Conservation (phyloP, 2,113 vertebrate species). For the Hemicordylus capensis region DNA sequence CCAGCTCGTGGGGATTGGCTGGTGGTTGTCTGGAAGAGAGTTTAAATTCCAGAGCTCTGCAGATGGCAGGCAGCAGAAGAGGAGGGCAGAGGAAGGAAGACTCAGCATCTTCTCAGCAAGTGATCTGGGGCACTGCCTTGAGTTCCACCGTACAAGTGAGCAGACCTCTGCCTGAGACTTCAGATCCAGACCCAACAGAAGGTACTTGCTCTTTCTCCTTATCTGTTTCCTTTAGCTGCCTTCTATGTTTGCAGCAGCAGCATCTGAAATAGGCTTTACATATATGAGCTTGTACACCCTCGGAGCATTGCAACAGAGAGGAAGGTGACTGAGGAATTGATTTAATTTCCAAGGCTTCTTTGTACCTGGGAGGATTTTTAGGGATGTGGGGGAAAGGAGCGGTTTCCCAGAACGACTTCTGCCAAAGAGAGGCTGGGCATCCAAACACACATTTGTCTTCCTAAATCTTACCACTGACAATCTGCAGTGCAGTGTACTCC, state of each 20-base stretch:
- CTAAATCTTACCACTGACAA: not conserved
- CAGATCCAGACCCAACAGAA: slow-evolving; percentile 25
- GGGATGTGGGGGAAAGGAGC: not conserved
- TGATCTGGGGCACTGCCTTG: not conserved
- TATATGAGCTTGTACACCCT: not conserved
- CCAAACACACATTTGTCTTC: slow-evolving; percentile 24
- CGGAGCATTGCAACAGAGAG: not conserved
- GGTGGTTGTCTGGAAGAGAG: slow-evolving; percentile 51
- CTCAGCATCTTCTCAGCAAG: slow-evolving; percentile 16
- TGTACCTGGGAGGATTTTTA: not conserved
- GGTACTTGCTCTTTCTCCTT: slow-evolving; percentile 53
- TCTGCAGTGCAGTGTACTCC: not conserved
- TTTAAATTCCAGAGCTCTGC: slow-evolving; percentile 75
- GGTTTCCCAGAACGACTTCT: not conserved
- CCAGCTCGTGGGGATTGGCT: slow-evolving; percentile 65
- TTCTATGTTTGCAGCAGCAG: slow-evolving; percentile 11
- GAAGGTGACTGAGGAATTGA: not conserved
- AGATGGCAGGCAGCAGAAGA: slow-evolving; percentile 56
- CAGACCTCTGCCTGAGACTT: not conserved
- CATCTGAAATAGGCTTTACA: not conserved
- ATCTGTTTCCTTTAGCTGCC: not conserved
- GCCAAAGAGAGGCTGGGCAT: not conserved
- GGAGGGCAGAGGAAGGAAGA: slow-evolving; percentile 18
- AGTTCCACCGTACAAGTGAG: slow-evolving; percentile 24
- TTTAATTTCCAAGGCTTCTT: not conserved